Percentiles rank a stretch among this genome's conserved stretches.
Evolutionary conservation across 2,797 vertebrate species (phyloP).

Genomic region (Harpagifer antarcticus): DNA sequence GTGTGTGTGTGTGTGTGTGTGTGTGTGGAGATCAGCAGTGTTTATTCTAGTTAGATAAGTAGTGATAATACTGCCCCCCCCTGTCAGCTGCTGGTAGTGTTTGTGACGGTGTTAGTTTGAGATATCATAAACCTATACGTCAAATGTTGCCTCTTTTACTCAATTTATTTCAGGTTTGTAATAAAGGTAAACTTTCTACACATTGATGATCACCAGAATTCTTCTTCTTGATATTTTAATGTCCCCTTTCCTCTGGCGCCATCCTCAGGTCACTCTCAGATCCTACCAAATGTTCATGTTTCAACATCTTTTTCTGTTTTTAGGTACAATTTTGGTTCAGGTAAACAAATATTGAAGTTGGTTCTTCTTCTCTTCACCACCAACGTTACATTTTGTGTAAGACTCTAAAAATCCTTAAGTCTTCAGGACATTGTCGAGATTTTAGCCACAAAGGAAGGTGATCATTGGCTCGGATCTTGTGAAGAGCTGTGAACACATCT

Average conservation of each 20-base stretch:
- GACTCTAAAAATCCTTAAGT: neutral
- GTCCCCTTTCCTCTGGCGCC: neutral
- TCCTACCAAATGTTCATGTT: neutral
- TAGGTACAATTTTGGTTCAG: no score
- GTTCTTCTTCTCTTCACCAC: neutral
- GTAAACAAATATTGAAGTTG: neutral
- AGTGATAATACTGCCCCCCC: neutral
- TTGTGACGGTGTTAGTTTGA: neutral
- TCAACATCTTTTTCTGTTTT: no score
- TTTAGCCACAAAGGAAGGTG: no score
- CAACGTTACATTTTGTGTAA: neutral
- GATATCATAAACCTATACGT: neutral
- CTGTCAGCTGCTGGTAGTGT: constrained; percentile 5
- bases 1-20: constrained; percentile 44
- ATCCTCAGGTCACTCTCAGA: neutral
- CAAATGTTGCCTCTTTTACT: neutral
- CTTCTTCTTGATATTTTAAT: neutral
- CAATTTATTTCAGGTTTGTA: neutral
- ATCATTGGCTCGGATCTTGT: neutral
- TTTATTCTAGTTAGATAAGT: constrained; percentile 35
- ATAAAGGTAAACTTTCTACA: no score
- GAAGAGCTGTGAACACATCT: constrained; percentile 7
- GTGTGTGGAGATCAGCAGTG: constrained; percentile 12
- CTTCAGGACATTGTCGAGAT: neutral
- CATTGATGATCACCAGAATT: no score